Percentiles rank a stretch among this genome's conserved stretches.
These are phyloP conservation scores for Pseudococcus longispinus DNA, from an alignment of 2,888 invertebrate species.

Conservation along the genomic window DNA sequence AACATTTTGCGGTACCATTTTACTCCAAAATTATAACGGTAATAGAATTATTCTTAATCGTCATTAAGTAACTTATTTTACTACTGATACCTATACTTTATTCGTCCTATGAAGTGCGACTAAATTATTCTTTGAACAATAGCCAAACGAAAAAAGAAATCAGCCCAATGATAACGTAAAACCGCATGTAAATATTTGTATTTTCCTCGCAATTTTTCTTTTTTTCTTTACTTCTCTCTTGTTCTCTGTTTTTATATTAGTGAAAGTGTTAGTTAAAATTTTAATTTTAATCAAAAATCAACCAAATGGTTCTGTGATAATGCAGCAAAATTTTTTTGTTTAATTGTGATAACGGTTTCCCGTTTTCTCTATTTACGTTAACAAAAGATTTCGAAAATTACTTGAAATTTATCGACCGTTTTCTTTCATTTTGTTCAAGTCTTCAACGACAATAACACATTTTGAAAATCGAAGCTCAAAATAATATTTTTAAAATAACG, in stretches of 20 bases:
- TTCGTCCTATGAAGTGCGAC: background rate
- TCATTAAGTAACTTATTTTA: background rate
- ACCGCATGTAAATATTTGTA: slow-evolving; percentile 41
- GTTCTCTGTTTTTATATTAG: slow-evolving; percentile 46
- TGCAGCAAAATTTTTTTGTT: slow-evolving; percentile 27
- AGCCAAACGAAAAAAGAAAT: slow-evolving; percentile 1
- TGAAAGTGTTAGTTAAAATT: slow-evolving; percentile 29
- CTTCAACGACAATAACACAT: background rate
- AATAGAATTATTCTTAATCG: background rate
- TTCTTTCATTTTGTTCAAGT: background rate
- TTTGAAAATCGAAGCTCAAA: background rate
- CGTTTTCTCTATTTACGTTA: background rate
- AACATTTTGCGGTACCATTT: background rate
- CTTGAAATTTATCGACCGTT: background rate
- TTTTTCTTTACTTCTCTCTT: slow-evolving; percentile 20
- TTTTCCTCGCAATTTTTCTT: slow-evolving; percentile 41
- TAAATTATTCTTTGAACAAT: background rate
- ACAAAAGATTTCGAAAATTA: slow-evolving; percentile 8
- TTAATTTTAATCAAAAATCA: slow-evolving; percentile 38
- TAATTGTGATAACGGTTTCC: slow-evolving; percentile 36
- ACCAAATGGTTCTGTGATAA: slow-evolving; percentile 39
- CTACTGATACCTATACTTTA: background rate
- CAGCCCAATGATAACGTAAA: slow-evolving; percentile 17
- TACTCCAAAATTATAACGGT: background rate
- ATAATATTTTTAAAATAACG: background rate